Evolutionary conservation across 2,888 invertebrate genomes (phyloP), one percentile per base, ranked within the genome.

Genomic region (Caenorhabditis japonica): DNA sequence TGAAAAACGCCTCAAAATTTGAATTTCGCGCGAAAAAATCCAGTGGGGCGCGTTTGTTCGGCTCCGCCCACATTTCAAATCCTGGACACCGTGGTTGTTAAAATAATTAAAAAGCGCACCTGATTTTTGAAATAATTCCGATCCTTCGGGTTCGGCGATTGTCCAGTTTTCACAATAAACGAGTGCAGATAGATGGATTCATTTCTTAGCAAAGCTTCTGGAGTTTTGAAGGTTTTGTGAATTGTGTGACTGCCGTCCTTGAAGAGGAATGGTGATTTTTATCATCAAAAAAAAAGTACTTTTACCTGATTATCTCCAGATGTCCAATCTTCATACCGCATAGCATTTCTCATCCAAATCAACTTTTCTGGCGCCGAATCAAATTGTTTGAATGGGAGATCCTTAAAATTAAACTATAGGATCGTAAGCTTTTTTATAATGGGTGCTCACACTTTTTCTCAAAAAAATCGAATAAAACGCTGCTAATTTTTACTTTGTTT

Each of bases 171-270:
- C 8, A 72, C 69, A 27, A 96, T 89, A 88, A 92, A 97, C 0
- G 93, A 92, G 90, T 99, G 97, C 56, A 99, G 89, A 88, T 92
- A 99, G 76, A 97, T 91, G 0, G 96, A 94, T 4, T 96, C 97
- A 90, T 99, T 99, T 86, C 93, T 94, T 88, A 76, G 59, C 19
- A 86, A 61, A 12, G 49, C 64, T 74, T 81, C 83, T 7, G 88
- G 85, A 27, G 86, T 83, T 3, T 75, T 59, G 47, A 90, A 81
- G 33, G 84, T 79, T 33, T 87, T 84, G 5, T 83, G 73, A 46
- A 88, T 83, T 10, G 76, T 72, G 69, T 80, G 88, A 8, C 87
- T 81, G 8, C 90, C 90, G 83, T 90, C 90, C 55, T 71, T n/a
- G 77, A 79, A 71, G 83, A 79, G 10, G 13, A 44, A 3, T n/a